Conservation (phyloP, 2,797 vertebrate genomes). For the Spondyliosoma cantharus region DNA sequence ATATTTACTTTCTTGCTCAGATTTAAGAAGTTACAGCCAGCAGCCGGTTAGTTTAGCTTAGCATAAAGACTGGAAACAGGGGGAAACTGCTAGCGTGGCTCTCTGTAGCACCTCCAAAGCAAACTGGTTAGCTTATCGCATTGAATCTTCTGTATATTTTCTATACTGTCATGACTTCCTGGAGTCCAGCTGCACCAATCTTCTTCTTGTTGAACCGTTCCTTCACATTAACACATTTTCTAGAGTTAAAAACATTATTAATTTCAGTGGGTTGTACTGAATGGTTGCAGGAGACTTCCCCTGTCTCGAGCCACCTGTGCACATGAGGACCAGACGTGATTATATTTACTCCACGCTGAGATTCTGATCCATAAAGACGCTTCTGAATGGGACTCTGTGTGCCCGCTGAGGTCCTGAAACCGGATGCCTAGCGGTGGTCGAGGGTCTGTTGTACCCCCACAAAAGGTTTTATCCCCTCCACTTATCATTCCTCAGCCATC, state of each 20-base stretch:
- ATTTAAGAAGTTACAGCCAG: too few species aligned
- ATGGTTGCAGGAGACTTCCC: background rate
- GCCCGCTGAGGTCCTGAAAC: conserved; percentile 63
- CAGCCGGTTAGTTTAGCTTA: too few species aligned
- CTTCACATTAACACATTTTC: background rate
- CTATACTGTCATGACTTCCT: too few species aligned
- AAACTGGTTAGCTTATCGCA: too few species aligned
- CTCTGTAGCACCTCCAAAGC: too few species aligned
- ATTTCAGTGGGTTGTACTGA: background rate
- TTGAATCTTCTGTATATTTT: too few species aligned
- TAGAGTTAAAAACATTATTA: background rate
- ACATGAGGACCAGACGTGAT: conserved; percentile 25
- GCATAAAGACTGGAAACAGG: background rate
- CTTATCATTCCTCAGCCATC: conserved; percentile 79
- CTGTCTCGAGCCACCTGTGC: conserved; percentile 48
- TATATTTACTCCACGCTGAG: background rate
- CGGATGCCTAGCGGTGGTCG: conserved; percentile 61
- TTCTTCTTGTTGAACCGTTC: background rate
- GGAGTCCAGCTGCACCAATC: background rate
- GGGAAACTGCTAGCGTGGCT: background rate
- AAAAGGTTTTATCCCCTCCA: conserved; percentile 68
- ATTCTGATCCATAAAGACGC: conserved; percentile 16
- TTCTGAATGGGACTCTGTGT: conserved; percentile 60
- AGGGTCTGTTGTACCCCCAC: conserved; percentile 60
- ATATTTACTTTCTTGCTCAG: too few species aligned